A percentile compares a stretch with the other conserved stretches of the same genome.
phyloP scores from a whole-genome alignment of 2,888 invertebrate genomes.

The Tiliacea citrago region DNA sequence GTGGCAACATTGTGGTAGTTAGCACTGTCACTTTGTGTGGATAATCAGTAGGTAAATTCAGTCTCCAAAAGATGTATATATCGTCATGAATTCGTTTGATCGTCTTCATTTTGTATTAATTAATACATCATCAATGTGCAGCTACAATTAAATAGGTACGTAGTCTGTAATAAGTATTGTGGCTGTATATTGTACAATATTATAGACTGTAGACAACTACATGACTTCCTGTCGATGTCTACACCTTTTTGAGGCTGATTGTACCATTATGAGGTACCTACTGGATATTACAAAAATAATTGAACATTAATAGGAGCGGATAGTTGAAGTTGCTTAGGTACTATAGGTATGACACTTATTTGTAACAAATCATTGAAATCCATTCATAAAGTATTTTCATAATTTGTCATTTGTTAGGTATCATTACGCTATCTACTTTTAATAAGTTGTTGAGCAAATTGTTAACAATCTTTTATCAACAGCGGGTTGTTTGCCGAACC shows the following conservation, averaged over 20 bases:
- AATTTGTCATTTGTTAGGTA: neutral
- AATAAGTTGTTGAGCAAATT: conserved; percentile 18
- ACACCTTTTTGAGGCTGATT: no score
- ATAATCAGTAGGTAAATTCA: no score
- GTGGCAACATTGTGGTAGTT: neutral
- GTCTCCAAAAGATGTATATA: no score
- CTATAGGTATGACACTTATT: neutral
- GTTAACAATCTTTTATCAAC: conserved; percentile 10
- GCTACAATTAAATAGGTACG: no score
- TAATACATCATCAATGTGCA: no score
- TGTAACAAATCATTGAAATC: neutral
- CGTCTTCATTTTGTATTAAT: no score
- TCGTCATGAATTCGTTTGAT: no score
- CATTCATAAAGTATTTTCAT: conserved; percentile 14
- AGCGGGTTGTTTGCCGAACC: conserved; percentile 13
- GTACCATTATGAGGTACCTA: neutral
- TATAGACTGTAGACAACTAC: no score
- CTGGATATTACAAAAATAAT: neutral
- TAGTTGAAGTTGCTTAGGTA: neutral
- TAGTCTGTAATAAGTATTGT: no score
- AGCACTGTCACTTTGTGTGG: neutral
- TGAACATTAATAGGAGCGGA: neutral
- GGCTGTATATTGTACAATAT: no score
- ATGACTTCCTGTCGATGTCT: no score
- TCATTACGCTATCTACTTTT: conserved; percentile 4